These are phyloP conservation scores for Brevimyrus niger DNA, from an alignment of 2,113 vertebrate genomes.

Conservation along the genomic window DNA sequence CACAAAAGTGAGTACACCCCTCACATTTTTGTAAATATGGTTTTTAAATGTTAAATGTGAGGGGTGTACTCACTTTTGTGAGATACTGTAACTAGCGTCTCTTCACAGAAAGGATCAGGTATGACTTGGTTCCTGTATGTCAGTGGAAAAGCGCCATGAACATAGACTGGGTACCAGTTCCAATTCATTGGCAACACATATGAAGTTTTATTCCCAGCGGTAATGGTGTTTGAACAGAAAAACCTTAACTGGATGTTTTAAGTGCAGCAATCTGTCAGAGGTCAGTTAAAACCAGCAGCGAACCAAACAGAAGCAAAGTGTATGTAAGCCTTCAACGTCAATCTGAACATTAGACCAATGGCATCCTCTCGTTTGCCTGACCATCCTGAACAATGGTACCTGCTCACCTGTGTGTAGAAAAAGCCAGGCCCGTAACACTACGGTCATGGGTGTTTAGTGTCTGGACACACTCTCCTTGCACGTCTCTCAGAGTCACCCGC, in stretches of 20 bases:
- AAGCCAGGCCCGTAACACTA: slow-evolving; percentile 68
- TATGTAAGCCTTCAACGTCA: background rate
- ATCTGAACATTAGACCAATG: background rate
- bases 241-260: background rate
- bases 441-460: slow-evolving; percentile 63
- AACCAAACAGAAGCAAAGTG: background rate
- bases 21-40: no score
- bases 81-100: background rate
- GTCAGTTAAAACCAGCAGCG: background rate
- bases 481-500: slow-evolving; percentile 70
- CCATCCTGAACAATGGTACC: background rate
- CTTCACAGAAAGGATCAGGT: background rate
- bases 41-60: no score
- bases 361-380: background rate
- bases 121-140: background rate
- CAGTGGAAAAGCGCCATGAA: background rate
- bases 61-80: no score
- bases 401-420: slow-evolving; percentile 78
- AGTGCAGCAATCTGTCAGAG: background rate
- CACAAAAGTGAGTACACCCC: no score
- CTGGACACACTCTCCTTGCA: slow-evolving; percentile 58
- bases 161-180: background rate
- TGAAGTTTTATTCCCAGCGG: background rate
- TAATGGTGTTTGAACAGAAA: background rate
- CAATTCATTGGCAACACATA: background rate